A percentile compares a stretch with the other conserved stretches of the same genome.
Conservation (phyloP, 2,888 invertebrate genomes). For the Clitarchus hookeri region DNA sequence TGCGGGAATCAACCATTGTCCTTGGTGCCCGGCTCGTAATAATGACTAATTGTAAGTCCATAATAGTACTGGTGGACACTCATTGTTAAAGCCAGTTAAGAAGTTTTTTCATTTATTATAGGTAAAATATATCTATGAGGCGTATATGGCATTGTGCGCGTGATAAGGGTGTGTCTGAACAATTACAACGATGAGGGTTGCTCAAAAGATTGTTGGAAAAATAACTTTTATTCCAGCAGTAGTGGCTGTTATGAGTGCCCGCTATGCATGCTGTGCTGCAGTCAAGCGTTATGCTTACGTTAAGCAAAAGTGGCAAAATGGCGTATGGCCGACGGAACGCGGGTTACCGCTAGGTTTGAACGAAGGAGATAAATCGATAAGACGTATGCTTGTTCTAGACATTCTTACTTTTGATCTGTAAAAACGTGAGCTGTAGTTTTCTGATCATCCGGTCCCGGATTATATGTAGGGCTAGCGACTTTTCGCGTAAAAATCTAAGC, state of each 20-base stretch:
- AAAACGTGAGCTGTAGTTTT: not conserved
- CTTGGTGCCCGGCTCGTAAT: too few relatives aligned
- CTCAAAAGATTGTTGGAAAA: not conserved
- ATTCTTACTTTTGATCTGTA: not conserved
- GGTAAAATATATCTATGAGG: too few relatives aligned
- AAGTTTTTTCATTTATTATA: too few relatives aligned
- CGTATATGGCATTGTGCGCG: too few relatives aligned
- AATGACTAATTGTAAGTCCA: too few relatives aligned
- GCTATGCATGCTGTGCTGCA: not conserved
- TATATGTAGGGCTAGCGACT: too few relatives aligned
- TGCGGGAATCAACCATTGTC: too few relatives aligned
- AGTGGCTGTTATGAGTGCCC: not conserved
- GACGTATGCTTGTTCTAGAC: not conserved
- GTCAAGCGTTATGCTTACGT: not conserved
- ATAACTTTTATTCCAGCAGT: not conserved
- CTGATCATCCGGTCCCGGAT: not conserved
- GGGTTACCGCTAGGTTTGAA: not conserved
- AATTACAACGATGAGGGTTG: too few relatives aligned
- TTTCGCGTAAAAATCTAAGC: too few relatives aligned
- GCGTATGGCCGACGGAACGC: not conserved
- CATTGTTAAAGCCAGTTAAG: too few relatives aligned
- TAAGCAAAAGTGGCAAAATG: not conserved
- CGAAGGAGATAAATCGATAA: not conserved
- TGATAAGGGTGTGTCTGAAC: too few relatives aligned
- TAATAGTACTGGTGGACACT: too few relatives aligned